phyloP scores from a whole-genome alignment of 2,888 invertebrate genomes.

The Carabus problematicus region DNA sequence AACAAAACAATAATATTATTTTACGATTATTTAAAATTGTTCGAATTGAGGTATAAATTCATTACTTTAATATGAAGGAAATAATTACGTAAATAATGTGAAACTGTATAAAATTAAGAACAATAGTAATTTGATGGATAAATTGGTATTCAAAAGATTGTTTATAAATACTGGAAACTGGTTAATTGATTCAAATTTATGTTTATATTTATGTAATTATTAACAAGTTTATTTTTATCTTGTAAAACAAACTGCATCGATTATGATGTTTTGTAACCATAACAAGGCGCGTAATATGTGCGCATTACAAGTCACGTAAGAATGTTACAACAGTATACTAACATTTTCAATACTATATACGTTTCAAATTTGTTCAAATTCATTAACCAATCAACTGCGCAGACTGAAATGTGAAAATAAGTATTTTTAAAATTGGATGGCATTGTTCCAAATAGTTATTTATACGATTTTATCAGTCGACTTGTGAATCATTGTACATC shows the following conservation, averaged over 20 bases:
- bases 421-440: constrained; percentile 37
- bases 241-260: constrained; percentile 1
- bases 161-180: no score
- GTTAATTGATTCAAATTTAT: no score
- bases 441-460: constrained; percentile 36
- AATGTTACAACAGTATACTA: constrained; percentile 1
- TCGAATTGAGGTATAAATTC: no score
- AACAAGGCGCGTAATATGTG: constrained; percentile 8
- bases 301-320: background rate
- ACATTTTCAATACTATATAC: background rate
- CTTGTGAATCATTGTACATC: constrained; percentile 32
- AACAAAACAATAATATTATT: no score
- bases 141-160: no score
- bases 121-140: no score
- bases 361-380: constrained; percentile 11
- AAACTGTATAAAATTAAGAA: no score
- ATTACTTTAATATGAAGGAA: no score
- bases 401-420: constrained; percentile 35
- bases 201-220: no score
- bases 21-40: no score
- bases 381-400: constrained; percentile 21
- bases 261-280: background rate
- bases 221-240: background rate
- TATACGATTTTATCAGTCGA: constrained; percentile 36
- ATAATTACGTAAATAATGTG: no score